phyloP scores from a whole-genome alignment of 2,888 invertebrate genomes.

The Tortricodes alternella region DNA sequence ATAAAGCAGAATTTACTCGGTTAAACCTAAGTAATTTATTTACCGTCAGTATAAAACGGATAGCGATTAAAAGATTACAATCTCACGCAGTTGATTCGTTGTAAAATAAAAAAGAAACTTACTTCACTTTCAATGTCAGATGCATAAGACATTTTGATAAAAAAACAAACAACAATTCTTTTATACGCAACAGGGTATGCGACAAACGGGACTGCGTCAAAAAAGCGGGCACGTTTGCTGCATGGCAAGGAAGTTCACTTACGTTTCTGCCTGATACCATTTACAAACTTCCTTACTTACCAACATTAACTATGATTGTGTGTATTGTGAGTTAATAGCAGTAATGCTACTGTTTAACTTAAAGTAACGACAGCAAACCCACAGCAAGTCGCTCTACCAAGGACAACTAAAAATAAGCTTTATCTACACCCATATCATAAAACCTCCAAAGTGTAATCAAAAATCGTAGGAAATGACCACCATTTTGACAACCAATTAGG shows the following conservation, averaged over 20 bases:
- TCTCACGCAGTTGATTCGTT: slow-evolving; percentile 12
- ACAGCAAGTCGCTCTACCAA: neutral
- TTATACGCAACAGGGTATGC: neutral
- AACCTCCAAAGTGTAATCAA: too few relatives aligned
- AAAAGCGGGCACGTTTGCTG: slow-evolving; percentile 10
- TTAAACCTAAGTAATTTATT: neutral
- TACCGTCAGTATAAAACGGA: neutral
- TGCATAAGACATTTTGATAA: slow-evolving; percentile 11
- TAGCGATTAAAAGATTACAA: slow-evolving; percentile 10
- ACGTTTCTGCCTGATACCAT: slow-evolving; percentile 3
- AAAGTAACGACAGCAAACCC: slow-evolving; percentile 11
- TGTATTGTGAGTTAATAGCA: neutral
- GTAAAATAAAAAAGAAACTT: slow-evolving; percentile 9
- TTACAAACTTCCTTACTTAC: slow-evolving; percentile 21
- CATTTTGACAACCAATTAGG: too few relatives aligned
- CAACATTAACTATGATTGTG: slow-evolving; percentile 18
- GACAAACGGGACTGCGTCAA: slow-evolving; percentile 14
- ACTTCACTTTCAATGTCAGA: slow-evolving; percentile 22
- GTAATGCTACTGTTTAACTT: slow-evolving; percentile 12
- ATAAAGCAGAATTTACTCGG: neutral
- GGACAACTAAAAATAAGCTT: too few relatives aligned
- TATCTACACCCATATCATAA: too few relatives aligned
- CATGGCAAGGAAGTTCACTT: slow-evolving; percentile 3
- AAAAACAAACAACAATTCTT: neutral
- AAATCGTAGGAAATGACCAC: too few relatives aligned